Percentiles rank a stretch among this genome's conserved stretches.
Conservation (phyloP, 2,888 invertebrate species). For the Aethes cnicana region DNA sequence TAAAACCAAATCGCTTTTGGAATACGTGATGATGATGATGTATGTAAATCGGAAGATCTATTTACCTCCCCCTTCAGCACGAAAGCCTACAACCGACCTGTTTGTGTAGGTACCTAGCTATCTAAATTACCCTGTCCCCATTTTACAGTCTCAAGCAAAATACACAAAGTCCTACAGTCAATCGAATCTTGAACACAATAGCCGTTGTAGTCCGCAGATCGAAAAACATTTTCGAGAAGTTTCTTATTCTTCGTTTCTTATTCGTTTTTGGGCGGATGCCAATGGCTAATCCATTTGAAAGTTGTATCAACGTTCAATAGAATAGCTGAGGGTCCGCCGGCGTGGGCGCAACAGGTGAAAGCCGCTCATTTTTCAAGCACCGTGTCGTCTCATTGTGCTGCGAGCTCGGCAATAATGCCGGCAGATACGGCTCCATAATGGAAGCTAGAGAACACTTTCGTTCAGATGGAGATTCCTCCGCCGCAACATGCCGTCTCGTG, state of each 20-base stretch:
- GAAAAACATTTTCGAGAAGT: not conserved
- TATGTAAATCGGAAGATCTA: conserved; percentile 8
- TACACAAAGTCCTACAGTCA: not conserved
- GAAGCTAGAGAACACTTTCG: conserved; percentile 37
- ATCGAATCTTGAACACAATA: too few relatives aligned
- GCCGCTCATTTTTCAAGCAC: conserved; percentile 47
- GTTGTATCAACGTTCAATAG: conserved; percentile 18
- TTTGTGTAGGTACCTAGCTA: conserved; percentile 13
- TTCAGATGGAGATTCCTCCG: conserved; percentile 42
- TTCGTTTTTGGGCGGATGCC: not conserved
- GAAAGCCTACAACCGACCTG: not conserved
- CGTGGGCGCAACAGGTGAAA: conserved; percentile 53
- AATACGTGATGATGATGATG: conserved; percentile 11
- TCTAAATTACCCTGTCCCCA: conserved; percentile 1
- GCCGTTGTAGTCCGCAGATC: too few relatives aligned
- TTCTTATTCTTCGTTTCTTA: not conserved
- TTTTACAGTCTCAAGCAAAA: not conserved
- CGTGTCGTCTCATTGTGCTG: conserved; percentile 28
- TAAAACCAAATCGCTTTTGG: not conserved
- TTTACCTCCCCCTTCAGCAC: conserved; percentile 1
- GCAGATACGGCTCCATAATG: conserved; percentile 34
- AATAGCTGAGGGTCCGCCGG: conserved; percentile 20
- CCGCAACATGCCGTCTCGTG: conserved; percentile 40
- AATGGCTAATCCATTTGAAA: conserved; percentile 11
- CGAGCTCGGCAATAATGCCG: conserved; percentile 25